phyloP scores from a whole-genome alignment of 2,888 invertebrate genomes.

The Calliopum simillimum region DNA sequence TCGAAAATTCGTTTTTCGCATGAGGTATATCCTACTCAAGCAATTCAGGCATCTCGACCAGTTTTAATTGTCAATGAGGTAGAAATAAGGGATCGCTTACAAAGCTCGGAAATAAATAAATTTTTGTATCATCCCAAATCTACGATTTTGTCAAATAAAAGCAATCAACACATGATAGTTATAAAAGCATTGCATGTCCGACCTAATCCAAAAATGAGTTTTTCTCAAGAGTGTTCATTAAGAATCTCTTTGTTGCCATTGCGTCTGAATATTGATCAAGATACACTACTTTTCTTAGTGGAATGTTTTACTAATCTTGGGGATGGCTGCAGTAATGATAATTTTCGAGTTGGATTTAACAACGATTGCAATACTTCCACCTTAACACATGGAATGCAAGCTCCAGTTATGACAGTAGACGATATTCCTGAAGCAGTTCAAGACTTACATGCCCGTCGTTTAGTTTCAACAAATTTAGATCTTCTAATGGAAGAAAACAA shows the following conservation, averaged over 20 bases:
- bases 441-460: conserved; percentile 70
- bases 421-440: conserved; percentile 58
- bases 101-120: conserved; percentile 92
- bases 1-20: conserved; percentile 88
- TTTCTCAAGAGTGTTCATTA: conserved; percentile 85
- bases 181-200: conserved; percentile 87
- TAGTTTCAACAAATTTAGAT: conserved; percentile 76
- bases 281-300: conserved; percentile 89
- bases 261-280: conserved; percentile 95
- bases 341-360: conserved; percentile 35
- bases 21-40: conserved; percentile 86
- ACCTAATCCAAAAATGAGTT: conserved; percentile 77
- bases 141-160: conserved; percentile 82
- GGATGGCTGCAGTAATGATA: conserved; percentile 42
- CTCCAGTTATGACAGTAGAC: conserved; percentile 82
- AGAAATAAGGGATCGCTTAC: conserved; percentile 88
- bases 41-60: conserved; percentile 83
- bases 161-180: conserved; percentile 89
- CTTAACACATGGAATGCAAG: conserved; percentile 71
- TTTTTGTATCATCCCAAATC: conserved; percentile 90
- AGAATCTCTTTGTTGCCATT: conserved; percentile 90
- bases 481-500: conserved; percentile 76
- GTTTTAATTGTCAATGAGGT: conserved; percentile 88
- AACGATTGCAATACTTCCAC: conserved; percentile 1
- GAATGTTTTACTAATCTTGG: conserved; percentile 76